Evolutionary conservation across 2,797 vertebrate species (phyloP).

Genomic region (Ctenopoma kingsleyae): DNA sequence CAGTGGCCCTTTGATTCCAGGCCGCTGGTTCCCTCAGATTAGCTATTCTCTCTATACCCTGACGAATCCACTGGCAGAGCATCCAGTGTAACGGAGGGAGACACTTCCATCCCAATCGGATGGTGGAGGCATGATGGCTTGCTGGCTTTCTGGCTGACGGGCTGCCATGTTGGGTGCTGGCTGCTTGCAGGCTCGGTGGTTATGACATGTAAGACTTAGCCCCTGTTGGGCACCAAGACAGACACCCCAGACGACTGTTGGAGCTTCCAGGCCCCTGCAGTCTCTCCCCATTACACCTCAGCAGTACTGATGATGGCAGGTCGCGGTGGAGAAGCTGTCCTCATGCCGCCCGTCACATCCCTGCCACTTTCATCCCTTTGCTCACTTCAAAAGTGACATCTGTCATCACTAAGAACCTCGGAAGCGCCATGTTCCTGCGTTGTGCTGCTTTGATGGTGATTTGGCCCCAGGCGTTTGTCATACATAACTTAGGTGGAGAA

Average conservation of each 20-base stretch:
- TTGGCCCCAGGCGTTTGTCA: constrained; percentile 89
- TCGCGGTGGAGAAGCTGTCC: constrained; percentile 78
- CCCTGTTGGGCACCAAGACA: constrained; percentile 69
- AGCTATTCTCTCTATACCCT: constrained; percentile 83
- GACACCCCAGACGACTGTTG: constrained; percentile 74
- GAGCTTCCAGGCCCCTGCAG: constrained; percentile 77
- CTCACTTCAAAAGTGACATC: constrained; percentile 88
- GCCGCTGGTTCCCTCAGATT: constrained; percentile 82
- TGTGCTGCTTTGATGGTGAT: constrained; percentile 88
- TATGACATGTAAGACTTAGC: constrained; percentile 74
- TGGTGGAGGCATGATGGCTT: constrained; percentile 66
- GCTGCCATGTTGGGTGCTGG: constrained; percentile 72
- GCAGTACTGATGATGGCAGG: constrained; percentile 79
- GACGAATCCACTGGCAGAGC: constrained; percentile 79
- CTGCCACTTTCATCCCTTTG: constrained; percentile 85
- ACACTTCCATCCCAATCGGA: constrained; percentile 73
- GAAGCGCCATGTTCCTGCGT: constrained; percentile 84
- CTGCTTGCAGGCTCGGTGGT: constrained; percentile 69
- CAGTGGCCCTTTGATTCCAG: constrained; percentile 82
- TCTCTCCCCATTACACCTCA: constrained; percentile 80
- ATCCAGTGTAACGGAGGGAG: constrained; percentile 71
- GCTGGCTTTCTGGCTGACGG: constrained; percentile 54
- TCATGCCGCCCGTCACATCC: constrained; percentile 80
- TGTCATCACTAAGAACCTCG: constrained; percentile 89
- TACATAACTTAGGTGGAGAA: constrained; percentile 90